A percentile compares a stretch with the other conserved stretches of the same genome.
phyloP scores from a whole-genome alignment of 2,888 invertebrate species.

The Electrophaes corylata region DNA sequence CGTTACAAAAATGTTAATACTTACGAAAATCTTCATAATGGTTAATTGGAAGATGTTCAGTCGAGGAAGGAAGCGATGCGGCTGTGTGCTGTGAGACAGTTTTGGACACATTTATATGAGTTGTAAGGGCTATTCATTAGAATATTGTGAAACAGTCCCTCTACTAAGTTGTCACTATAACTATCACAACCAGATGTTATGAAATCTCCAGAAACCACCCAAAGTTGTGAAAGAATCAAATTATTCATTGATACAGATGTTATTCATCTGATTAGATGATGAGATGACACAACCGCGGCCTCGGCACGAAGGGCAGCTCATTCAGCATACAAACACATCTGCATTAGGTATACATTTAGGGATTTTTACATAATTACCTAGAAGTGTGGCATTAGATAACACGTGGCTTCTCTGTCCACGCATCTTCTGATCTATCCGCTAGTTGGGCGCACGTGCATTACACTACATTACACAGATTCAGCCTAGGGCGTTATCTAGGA shows the following conservation, averaged over 20 bases:
- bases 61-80: conserved; percentile 26
- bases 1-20: too few species aligned
- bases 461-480: too few species aligned
- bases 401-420: too few species aligned
- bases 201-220: conserved; percentile 29
- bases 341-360: conserved; percentile 4
- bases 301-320: conserved; percentile 19
- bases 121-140: conserved; percentile 41
- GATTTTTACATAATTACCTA: conserved; percentile 8
- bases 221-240: conserved; percentile 32
- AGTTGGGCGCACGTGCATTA: too few species aligned
- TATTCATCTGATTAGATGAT: conserved; percentile 12
- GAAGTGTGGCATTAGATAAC: not conserved
- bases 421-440: too few species aligned
- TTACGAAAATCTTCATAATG: conserved; percentile 64
- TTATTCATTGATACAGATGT: conserved; percentile 34
- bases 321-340: conserved; percentile 10
- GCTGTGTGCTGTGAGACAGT: conserved; percentile 37
- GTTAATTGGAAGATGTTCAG: conserved; percentile 32
- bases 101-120: conserved; percentile 52
- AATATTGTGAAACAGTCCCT: conserved; percentile 47
- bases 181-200: conserved; percentile 29
- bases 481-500: too few species aligned
- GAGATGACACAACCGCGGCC: conserved; percentile 8
- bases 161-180: conserved; percentile 27